Evolutionary conservation across 53 echinoderm and acorn worm species (phyloP).

Genomic region (Arbacia lixula): DNA sequence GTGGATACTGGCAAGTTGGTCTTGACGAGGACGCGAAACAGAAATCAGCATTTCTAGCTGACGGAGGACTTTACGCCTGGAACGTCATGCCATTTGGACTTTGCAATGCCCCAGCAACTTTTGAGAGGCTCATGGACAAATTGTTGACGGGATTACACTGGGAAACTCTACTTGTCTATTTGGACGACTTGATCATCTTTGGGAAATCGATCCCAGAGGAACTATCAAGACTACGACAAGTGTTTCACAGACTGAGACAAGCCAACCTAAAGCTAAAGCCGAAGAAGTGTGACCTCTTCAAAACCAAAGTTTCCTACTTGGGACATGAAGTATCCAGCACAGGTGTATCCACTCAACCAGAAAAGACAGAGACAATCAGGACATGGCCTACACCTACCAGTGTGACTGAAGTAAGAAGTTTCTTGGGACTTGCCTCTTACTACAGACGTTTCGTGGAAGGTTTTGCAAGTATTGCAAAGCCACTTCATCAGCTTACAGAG

Average conservation of each 20-base stretch:
- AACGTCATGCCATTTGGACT: slow-evolving; percentile 49
- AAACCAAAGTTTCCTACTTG: slow-evolving; percentile 36
- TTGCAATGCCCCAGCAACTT: slow-evolving; percentile 52
- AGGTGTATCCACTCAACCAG: slow-evolving; percentile 31
- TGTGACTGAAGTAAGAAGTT: slow-evolving; percentile 55
- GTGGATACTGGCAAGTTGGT: slow-evolving; percentile 58
- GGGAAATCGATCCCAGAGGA: slow-evolving; percentile 47
- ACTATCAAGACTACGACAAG: neutral
- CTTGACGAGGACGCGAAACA: slow-evolving; percentile 37
- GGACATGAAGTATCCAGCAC: slow-evolving; percentile 42
- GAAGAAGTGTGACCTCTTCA: slow-evolving; percentile 51
- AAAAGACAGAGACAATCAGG: neutral
- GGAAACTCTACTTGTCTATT: slow-evolving; percentile 52
- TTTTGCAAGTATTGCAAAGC: slow-evolving; percentile 52
- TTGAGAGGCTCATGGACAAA: slow-evolving; percentile 48
- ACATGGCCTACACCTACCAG: slow-evolving; percentile 55
- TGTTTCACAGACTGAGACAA: slow-evolving; percentile 33
- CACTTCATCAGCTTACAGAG: slow-evolving; percentile 59
- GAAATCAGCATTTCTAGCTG: slow-evolving; percentile 49
- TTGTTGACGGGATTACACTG: slow-evolving; percentile 55
- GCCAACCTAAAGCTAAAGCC: slow-evolving; percentile 60
- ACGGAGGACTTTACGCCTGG: slow-evolving; percentile 28
- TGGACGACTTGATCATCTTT: slow-evolving; percentile 65
- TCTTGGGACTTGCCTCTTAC: slow-evolving; percentile 60
- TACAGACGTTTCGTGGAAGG: slow-evolving; percentile 55